Base-by-base conservation (phyloP, 2,797 vertebrate species). In the Lacerta viridis region DNA sequence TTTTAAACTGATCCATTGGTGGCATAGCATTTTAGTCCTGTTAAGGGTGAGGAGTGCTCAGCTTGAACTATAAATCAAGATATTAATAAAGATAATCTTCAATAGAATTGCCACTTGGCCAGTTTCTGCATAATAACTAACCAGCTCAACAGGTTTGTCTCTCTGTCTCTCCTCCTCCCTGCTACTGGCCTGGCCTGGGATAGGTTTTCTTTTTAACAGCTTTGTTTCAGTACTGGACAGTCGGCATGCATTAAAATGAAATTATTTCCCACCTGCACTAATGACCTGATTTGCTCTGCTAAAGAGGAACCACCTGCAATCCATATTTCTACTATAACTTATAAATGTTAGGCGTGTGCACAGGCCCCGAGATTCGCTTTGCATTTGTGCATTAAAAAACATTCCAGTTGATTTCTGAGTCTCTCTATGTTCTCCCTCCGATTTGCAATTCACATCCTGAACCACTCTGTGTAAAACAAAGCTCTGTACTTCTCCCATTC, bases 91-190 rank as follows among this genome's bases (percentile, higher is more conserved):
- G 74, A 68, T 71, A 88, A 74, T 61, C 27, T 41, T n/a, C 50
- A 72, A 29, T 59, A 43, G 43, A 72, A 33, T 84, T 61, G 55
- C 50, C 50, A 64, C 81, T 74, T 80, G 39, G 39, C 36, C 29
- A 46, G n/a, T 74, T 36, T 85, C 23, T 25, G 36, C 39, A 33
- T 80, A 89, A 85, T 89, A 33, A 85, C 68, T 66, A 89, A 89
- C 88, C 15, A 66, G 83, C n/a, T 7, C 15, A 74, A 75, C 88
- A 50, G 68, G 88, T 79, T 85, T 80, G 13, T 25, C 69, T 33
- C 8, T 3, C 10, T 25, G 20, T 29, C 46, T 50, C n/a, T 61
- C 55, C 33, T 83, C 61, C 61, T 23, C 61, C 61, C 20, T 23
- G 50, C 50, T 11, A 27, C 10, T 68, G 7, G n/a, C 36, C 72